phyloP scores from a whole-genome alignment of 2,888 invertebrate species.

The Cremastobaeus sp. region DNA sequence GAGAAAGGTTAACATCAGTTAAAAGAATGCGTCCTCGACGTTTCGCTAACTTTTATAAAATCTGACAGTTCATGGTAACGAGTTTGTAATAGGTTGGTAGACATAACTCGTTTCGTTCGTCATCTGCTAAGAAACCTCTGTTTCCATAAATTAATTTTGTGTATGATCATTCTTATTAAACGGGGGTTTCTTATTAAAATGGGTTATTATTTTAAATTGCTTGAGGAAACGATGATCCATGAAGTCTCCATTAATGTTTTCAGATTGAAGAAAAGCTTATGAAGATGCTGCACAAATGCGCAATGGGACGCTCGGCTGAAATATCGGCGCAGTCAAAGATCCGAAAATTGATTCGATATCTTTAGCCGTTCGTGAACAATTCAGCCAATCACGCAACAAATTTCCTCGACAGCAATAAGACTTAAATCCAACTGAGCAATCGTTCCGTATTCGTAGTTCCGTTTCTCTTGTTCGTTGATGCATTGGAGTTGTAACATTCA shows the following conservation, averaged over 20 bases:
- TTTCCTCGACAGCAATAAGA: background rate
- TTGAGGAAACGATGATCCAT: too few relatives aligned
- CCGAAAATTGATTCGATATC: too few relatives aligned
- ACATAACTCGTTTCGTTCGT: conserved; percentile 34
- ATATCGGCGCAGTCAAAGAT: too few relatives aligned
- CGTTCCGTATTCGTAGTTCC: conserved; percentile 8
- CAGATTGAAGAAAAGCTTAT: too few relatives aligned
- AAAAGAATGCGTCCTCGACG: conserved; percentile 55
- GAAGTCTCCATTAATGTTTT: too few relatives aligned
- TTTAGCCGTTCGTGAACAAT: too few relatives aligned
- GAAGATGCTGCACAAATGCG: too few relatives aligned
- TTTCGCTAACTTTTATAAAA: conserved; percentile 56
- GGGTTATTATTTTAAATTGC: too few relatives aligned
- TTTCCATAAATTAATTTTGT: conserved; percentile 32
- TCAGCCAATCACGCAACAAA: too few relatives aligned
- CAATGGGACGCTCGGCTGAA: too few relatives aligned
- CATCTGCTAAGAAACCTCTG: conserved; percentile 17
- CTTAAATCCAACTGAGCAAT: conserved; percentile 3
- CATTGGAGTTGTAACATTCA: conserved; percentile 24
- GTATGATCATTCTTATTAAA: conserved; percentile 10
- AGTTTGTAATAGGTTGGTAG: conserved; percentile 23
- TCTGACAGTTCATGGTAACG: conserved; percentile 43
- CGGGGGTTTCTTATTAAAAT: too few relatives aligned
- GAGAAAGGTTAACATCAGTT: conserved; percentile 35
- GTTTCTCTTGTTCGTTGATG: conserved; percentile 36